These are phyloP conservation scores for Gila robusta DNA, from an alignment of 2,797 vertebrate genomes.

Conservation along the genomic window DNA sequence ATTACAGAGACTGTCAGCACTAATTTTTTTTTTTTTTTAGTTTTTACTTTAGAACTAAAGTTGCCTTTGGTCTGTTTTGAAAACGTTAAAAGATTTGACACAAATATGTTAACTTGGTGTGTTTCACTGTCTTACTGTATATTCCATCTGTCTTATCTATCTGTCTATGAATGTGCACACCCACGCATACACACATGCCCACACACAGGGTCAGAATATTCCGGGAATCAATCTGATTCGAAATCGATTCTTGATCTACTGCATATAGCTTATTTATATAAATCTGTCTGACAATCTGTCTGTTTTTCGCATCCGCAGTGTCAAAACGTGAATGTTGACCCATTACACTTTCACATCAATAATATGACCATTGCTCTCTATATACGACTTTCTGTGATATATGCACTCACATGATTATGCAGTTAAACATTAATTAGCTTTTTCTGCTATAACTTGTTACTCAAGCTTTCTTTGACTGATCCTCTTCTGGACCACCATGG, in stretches of 20 bases:
- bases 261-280: not conserved
- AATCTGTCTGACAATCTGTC: not conserved
- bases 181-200: not conserved
- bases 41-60: not conserved
- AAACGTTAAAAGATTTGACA: not conserved
- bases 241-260: not conserved
- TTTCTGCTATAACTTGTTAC: not conserved
- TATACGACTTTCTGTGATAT: not conserved
- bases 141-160: not conserved
- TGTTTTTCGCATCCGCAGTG: not conserved
- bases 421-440: constrained; percentile 32
- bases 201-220: too few species aligned
- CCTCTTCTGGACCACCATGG: constrained; percentile 70
- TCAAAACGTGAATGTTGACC: not conserved
- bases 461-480: not conserved
- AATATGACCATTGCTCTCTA: constrained; percentile 35
- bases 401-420: constrained; percentile 6
- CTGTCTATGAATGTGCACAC: too few species aligned
- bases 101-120: not conserved
- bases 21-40: not conserved
- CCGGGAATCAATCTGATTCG: too few species aligned
- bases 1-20: constrained; percentile 8
- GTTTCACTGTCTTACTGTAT: too few species aligned
- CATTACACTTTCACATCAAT: not conserved
- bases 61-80: not conserved